Evolutionary conservation across 2,888 invertebrate species (phyloP).

Genomic region (Dryobotodes eremita): DNA sequence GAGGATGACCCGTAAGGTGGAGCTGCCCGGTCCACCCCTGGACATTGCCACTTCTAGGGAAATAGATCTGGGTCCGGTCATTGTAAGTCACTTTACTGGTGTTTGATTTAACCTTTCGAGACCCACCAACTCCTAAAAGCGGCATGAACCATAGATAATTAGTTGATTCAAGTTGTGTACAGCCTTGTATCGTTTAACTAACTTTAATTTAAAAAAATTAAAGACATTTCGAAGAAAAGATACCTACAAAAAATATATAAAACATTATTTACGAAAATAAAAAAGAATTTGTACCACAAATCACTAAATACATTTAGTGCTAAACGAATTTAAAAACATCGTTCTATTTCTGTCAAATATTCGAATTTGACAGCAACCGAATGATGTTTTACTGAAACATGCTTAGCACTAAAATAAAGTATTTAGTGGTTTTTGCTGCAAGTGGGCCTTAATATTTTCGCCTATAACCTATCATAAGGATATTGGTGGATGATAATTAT

Average conservation of each 20-base stretch:
- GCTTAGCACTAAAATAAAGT: background rate
- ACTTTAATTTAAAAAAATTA: background rate
- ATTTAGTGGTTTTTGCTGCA: background rate
- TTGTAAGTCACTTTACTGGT: conserved; percentile 72
- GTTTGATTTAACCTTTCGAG: background rate
- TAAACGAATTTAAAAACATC: background rate
- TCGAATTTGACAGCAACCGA: background rate
- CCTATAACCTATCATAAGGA: too few relatives aligned
- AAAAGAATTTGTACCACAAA: background rate
- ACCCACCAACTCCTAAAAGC: background rate
- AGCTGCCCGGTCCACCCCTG: conserved; percentile 80
- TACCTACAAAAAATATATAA: background rate
- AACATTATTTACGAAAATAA: background rate
- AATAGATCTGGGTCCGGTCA: conserved; percentile 82
- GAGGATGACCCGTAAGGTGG: conserved; percentile 76
- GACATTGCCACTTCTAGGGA: conserved; percentile 83
- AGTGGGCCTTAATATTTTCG: background rate
- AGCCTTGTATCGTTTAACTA: background rate
- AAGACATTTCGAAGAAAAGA: background rate
- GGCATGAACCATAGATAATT: background rate
- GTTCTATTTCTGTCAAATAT: background rate
- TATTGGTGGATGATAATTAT: background rate
- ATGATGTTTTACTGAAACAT: background rate
- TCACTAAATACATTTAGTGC: background rate
- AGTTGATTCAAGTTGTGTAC: background rate